Conservation (phyloP, 2,888 invertebrate species). For the Trimorus sp. region DNA sequence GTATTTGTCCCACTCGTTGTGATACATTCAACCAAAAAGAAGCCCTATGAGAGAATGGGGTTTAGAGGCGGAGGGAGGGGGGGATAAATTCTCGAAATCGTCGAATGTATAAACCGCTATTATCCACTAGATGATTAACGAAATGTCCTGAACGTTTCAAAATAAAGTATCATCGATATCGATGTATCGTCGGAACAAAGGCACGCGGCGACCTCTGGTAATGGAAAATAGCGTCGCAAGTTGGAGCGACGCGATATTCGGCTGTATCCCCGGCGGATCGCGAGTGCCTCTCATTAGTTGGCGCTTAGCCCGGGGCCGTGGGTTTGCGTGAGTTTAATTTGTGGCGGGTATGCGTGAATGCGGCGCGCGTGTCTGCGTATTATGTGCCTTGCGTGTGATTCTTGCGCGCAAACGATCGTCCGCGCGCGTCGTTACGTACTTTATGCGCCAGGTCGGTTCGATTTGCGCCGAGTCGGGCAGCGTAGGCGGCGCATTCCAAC, state of each 20-base stretch:
- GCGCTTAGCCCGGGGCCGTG: slow-evolving; percentile 76
- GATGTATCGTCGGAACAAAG: not conserved
- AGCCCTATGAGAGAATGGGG: no score
- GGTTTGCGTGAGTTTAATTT: slow-evolving; percentile 80
- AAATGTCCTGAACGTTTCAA: no score
- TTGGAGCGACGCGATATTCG: slow-evolving; percentile 53
- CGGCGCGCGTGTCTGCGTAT: slow-evolving; percentile 64
- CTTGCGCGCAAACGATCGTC: slow-evolving; percentile 59
- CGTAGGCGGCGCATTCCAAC: slow-evolving; percentile 50
- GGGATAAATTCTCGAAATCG: no score
- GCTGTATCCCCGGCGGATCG: slow-evolving; percentile 66
- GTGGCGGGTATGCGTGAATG: slow-evolving; percentile 75
- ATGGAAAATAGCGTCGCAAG: slow-evolving; percentile 41
- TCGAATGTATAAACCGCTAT: no score
- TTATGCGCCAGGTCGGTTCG: slow-evolving; percentile 37
- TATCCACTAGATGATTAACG: no score
- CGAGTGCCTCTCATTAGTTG: slow-evolving; percentile 78
- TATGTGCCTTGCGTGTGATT: slow-evolving; percentile 52
- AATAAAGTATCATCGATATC: no score
- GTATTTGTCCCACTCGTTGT: no score
- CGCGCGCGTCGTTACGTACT: slow-evolving; percentile 55
- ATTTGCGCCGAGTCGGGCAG: slow-evolving; percentile 15
- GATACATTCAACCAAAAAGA: no score
- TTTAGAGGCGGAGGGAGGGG: no score
- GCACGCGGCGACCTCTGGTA: not conserved